Base-by-base conservation (phyloP, 2,797 vertebrate species). In the Hypotaenidia okinawae region DNA sequence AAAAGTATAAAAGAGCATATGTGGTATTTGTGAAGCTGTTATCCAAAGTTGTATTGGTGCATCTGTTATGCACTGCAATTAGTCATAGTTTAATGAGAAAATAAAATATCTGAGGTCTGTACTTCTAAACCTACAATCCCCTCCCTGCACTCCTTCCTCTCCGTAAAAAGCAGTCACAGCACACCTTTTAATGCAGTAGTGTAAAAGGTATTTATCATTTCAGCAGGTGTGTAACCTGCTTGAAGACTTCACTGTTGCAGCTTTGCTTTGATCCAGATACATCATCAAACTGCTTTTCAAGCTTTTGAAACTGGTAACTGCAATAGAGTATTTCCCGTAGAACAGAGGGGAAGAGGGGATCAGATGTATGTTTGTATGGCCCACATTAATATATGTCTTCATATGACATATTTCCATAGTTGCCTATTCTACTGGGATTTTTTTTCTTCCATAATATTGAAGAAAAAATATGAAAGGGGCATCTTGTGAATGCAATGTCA, bases 41-140 rank as follows among this genome's bases (percentile, higher is more conserved):
- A 77, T 12, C 51, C 39, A 16, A 79, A 93, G 43, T 18, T 63
- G 23, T 82, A 22, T 13, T 91, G 58, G 66, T 84, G 73, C 89
- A 94, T 94, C 84, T 91, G 89, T 52, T 93, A 13, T 24, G 30
- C 1, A 0, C 10, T 47, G 62, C 30, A 91, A 62, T 93, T 88
- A 92, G 87, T 64, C 66, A 49, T 2, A 68, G 45, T 59, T 89
- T 92, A 93, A 91, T 81, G 28, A 39, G 62, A 91, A 96, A 83
- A 83, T 41, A 51, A 83, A 21, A 47, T 58, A 52, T 73, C 25
- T 64, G 64, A 80, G 45, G 30, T 41, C 49, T 80, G 30, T 33
- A 47, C 2, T 89, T 83, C 41, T 87, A 32, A 85, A 91, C 75
- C 30, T 91, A 35, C 10, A 62, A 41, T 4, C 13, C 5, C 10